These are phyloP conservation scores for Terebella lapidaria DNA, from an alignment of 2,888 invertebrate genomes.

Conservation along the genomic window DNA sequence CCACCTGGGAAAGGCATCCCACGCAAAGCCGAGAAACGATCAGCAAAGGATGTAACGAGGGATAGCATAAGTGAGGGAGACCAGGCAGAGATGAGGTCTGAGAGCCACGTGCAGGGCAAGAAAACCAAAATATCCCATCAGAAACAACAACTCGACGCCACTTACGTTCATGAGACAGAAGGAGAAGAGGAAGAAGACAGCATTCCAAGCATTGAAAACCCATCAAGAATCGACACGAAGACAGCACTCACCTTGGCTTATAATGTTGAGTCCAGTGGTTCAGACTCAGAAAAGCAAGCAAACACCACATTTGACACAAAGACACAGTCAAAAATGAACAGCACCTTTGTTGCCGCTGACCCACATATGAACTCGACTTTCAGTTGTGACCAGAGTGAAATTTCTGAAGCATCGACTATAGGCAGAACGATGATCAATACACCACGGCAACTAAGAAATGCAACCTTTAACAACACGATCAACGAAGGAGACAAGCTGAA, in stretches of 20 bases:
- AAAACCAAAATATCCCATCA: not conserved
- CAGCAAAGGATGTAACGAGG: not conserved
- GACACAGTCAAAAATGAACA: too few relatives aligned
- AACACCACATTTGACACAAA: too few relatives aligned
- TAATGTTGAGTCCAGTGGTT: slow-evolving; percentile 10
- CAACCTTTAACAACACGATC: not conserved
- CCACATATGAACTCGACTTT: too few relatives aligned
- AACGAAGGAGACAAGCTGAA: too few relatives aligned
- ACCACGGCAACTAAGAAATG: not conserved
- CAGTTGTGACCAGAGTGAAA: too few relatives aligned
- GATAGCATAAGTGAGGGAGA: not conserved
- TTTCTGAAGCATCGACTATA: not conserved
- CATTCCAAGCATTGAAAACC: not conserved
- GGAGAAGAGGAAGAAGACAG: not conserved
- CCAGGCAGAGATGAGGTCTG: not conserved
- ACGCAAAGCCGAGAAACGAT: not conserved
- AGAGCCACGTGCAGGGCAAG: not conserved
- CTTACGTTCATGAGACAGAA: not conserved
- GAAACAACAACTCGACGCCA: not conserved
- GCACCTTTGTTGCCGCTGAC: not conserved
- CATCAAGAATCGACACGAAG: slow-evolving; percentile 10
- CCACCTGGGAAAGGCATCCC: not conserved
- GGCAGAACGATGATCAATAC: not conserved
- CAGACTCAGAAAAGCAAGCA: slow-evolving; percentile 1
- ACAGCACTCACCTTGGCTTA: slow-evolving; percentile 20